Evolutionary conservation across 1,140 invertebrate species (phyloP), one percentile per base, ranked within the genome.

Genomic region (Magallana ariakensis): DNA sequence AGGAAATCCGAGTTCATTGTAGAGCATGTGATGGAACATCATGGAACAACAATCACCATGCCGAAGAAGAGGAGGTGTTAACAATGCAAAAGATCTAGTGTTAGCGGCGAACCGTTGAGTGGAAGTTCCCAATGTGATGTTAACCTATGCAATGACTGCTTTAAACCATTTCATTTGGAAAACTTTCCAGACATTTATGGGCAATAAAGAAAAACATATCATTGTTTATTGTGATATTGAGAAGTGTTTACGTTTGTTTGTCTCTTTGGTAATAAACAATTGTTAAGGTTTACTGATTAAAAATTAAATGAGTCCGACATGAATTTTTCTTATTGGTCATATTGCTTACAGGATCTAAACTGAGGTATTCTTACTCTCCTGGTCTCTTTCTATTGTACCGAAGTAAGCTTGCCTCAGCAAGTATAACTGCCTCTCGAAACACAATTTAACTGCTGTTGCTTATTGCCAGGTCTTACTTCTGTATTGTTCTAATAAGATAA

Each of bases 91-190:
- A 82, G 16, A 82, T 13, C 46, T 19, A 55, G 19, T 53, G 15
- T 54, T 13, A 82, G 80, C 46, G 15, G 46, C 16, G 80, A 56
- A 82, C 80, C 80, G 46, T 19, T 54, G 13, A 46, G 4, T 54
- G 80, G 80, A 11, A 53, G 80, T 82, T 9, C 9, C 46, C 80
- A 82, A 19, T 82, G 80, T 19, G 19, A 82, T 54, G 54, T 82
- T 10, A 82, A 82, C 22, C n/a, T 80, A 22, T 80, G 70, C 19
- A 80, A 11, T 15, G 22, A 80, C 11, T 80, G 70, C 19, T 80
- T 80, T 22, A 80, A 80, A 22, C 70, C 70, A 10, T 80, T 9
- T 11, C 70, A 80, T 80, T 9, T 11, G 10, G 11, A 15, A 22
- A 80, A 80, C 9, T 80, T 80, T 22, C 10, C 70, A 60, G 58